A percentile compares a stretch with the other conserved stretches of the same genome.
phyloP scores from a whole-genome alignment of 2,888 invertebrate genomes.

The Nemurella pictetii region DNA sequence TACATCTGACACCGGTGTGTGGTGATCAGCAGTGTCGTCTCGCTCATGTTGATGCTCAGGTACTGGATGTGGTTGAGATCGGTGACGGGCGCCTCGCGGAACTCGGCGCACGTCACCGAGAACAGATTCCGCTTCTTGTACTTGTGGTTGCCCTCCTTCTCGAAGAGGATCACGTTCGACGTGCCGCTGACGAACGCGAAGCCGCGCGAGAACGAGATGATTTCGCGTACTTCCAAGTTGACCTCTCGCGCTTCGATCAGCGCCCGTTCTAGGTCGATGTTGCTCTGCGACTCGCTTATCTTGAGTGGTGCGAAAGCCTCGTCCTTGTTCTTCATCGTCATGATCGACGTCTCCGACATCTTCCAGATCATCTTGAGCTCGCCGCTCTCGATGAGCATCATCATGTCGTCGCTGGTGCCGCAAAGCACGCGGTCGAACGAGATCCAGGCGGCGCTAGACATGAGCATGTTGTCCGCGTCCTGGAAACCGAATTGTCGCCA shows the following conservation, averaged over 20 bases:
- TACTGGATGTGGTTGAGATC: constrained; percentile 17
- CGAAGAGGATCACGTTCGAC: constrained; percentile 77
- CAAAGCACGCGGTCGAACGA: constrained; percentile 80
- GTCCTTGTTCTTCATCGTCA: constrained; percentile 65
- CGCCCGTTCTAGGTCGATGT: neutral
- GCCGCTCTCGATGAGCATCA: constrained; percentile 82
- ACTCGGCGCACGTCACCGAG: constrained; percentile 53
- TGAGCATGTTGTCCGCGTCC: constrained; percentile 74
- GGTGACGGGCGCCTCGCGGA: constrained; percentile 3
- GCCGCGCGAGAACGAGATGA: constrained; percentile 53
- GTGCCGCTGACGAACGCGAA: constrained; percentile 76
- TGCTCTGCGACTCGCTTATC: neutral
- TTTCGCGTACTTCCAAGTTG: neutral
- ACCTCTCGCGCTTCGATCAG: neutral
- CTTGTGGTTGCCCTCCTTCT: constrained; percentile 73
- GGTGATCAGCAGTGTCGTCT: constrained; percentile 64
- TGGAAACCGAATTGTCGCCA: constrained; percentile 84
- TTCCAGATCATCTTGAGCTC: constrained; percentile 72
- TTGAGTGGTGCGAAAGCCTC: constrained; percentile 48
- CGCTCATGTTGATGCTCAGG: constrained; percentile 35
- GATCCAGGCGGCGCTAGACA: constrained; percentile 79
- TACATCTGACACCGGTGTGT: constrained; percentile 72
- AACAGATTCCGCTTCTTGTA: constrained; percentile 68
- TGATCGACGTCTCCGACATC: constrained; percentile 61
- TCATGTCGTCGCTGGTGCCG: constrained; percentile 74